These are phyloP conservation scores for Campylorhamphus procurvoides DNA, from an alignment of 2,113 vertebrate species.

Conservation along the genomic window DNA sequence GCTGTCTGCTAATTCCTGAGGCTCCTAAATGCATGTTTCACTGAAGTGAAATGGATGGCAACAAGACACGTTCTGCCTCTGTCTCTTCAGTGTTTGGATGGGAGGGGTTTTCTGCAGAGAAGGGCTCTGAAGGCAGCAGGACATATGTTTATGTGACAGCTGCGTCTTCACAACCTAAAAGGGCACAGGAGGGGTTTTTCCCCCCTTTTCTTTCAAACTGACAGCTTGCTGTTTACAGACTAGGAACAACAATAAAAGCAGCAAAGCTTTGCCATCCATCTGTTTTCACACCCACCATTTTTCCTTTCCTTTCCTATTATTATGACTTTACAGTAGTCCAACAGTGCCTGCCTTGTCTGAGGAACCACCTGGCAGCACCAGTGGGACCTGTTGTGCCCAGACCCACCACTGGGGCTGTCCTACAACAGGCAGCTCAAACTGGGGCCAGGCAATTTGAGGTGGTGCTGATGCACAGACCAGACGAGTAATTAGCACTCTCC, in stretches of 20 bases:
- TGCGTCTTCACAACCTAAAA: slow-evolving; percentile 35
- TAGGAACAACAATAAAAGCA: neutral
- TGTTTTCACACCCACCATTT: slow-evolving; percentile 8
- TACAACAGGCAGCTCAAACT: neutral
- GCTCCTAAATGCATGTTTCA: neutral
- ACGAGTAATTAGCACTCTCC: neutral
- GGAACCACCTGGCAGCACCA: neutral
- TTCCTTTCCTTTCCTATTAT: neutral
- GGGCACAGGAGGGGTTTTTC: neutral
- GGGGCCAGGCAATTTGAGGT: neutral
- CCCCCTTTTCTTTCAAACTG: neutral
- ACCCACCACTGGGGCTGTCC: fast-evolving
- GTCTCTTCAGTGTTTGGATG: neutral
- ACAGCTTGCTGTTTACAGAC: slow-evolving; percentile 52
- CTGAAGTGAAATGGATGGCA: neutral
- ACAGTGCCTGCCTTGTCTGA: neutral
- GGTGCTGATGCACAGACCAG: neutral
- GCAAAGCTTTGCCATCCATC: slow-evolving; percentile 23
- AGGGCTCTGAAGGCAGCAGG: slow-evolving; percentile 3
- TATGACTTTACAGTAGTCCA: neutral
- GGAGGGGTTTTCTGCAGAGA: neutral
- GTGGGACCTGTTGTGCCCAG: neutral
- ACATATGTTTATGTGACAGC: slow-evolving; percentile 54
- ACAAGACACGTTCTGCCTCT: neutral
- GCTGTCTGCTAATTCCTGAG: neutral